phyloP scores from a whole-genome alignment of 2,797 vertebrate genomes.

The Chromobotia macracanthus region DNA sequence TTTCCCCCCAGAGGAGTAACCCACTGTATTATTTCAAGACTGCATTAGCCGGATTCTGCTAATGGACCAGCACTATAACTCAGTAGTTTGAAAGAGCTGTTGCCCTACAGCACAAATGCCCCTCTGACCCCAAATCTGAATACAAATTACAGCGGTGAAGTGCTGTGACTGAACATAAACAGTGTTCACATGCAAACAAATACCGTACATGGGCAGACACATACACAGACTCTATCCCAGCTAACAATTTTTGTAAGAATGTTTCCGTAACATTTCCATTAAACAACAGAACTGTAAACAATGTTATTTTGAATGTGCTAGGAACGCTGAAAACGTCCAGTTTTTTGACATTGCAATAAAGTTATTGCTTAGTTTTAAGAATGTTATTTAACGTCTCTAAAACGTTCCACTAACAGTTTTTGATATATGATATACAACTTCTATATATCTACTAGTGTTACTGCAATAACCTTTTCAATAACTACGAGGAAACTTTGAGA shows the following conservation, averaged over 20 bases:
- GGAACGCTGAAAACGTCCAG: no score
- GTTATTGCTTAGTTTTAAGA: no score
- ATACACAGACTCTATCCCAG: not conserved
- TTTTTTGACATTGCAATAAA: no score
- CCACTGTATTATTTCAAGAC: constrained; percentile 51
- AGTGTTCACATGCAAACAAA: constrained; percentile 40
- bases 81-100: constrained; percentile 45
- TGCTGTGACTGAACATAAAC: constrained; percentile 35
- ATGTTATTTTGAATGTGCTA: no score
- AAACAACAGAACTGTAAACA: no score
- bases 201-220: not conserved
- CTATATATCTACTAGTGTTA: no score
- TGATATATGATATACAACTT: no score
- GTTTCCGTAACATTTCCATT: no score
- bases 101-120: constrained; percentile 24
- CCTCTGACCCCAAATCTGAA: constrained; percentile 26
- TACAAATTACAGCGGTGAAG: constrained; percentile 27
- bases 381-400: no score
- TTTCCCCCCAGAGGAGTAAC: constrained; percentile 45
- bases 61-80: constrained; percentile 49
- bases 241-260: not conserved
- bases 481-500: no score
- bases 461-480: no score
- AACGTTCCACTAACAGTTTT: no score
- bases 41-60: constrained; percentile 53